Evolutionary conservation across 2,113 vertebrate species (phyloP).

Genomic region (Phaetusa simplex): DNA sequence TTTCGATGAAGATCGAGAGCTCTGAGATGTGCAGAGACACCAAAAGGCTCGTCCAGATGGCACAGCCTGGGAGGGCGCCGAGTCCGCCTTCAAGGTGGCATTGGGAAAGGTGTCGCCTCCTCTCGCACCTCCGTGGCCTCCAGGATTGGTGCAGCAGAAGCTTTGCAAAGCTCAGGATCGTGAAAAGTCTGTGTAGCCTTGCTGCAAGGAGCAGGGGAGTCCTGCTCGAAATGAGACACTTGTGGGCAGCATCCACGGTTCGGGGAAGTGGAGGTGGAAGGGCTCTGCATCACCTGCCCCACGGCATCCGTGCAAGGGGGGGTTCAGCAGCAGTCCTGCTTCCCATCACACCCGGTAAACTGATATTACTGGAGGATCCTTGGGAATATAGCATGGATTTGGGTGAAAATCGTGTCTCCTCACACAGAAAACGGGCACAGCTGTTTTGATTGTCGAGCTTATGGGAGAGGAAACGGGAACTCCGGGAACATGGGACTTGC

Average conservation of each 20-base stretch:
- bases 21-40: background rate
- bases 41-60: background rate
- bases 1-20: background rate
- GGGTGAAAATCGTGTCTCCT: background rate
- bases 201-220: background rate
- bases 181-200: background rate
- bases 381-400: rapidly evolving
- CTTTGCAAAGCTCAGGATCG: background rate
- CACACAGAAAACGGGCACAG: background rate
- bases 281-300: background rate
- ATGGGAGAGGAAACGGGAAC: background rate
- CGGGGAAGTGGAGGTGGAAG: background rate
- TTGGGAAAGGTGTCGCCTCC: background rate
- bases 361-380: background rate
- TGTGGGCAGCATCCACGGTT: background rate
- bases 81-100: background rate
- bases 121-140: background rate
- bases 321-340: background rate
- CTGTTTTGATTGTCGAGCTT: background rate
- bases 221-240: background rate
- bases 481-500: rapidly evolving
- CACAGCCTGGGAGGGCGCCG: background rate
- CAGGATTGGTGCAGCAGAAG: background rate
- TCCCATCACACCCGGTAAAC: background rate
- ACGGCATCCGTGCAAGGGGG: rapidly evolving